These are phyloP conservation scores for Amphipyra berbera DNA, from an alignment of 2,888 invertebrate species.

Conservation along the genomic window DNA sequence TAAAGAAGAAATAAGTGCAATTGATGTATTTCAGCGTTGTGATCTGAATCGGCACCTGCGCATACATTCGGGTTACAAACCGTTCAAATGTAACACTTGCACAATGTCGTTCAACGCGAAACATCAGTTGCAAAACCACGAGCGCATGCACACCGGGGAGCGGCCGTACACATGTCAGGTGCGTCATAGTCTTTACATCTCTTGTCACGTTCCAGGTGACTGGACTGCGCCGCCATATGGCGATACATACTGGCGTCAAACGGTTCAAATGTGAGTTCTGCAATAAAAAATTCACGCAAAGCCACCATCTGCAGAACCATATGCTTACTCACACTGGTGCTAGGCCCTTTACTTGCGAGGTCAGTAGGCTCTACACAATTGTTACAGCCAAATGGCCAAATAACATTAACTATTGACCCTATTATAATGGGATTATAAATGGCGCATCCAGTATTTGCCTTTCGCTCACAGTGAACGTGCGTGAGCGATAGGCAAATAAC, in stretches of 20 bases:
- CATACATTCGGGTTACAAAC: conserved; percentile 88
- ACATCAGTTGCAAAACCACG: conserved; percentile 88
- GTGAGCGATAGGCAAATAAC: no score
- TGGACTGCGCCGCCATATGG: conserved; percentile 76
- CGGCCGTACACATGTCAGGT: conserved; percentile 87
- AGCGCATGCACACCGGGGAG: conserved; percentile 88
- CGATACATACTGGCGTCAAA: conserved; percentile 76
- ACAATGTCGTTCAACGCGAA: conserved; percentile 89
- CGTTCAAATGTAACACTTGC: conserved; percentile 85
- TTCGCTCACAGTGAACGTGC: no score
- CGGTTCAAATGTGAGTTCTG: conserved; percentile 75
- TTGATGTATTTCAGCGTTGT: conserved; percentile 83
- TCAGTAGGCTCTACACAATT: conserved; percentile 65
- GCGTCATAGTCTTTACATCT: conserved; percentile 56
- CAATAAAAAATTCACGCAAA: conserved; percentile 75
- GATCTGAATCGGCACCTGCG: conserved; percentile 87
- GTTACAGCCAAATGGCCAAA: conserved; percentile 23
- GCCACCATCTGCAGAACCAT: conserved; percentile 78
- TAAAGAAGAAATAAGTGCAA: conserved; percentile 56
- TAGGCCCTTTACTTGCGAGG: conserved; percentile 77
- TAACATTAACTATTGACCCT: not conserved
- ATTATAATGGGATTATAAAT: no score
- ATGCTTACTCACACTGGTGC: conserved; percentile 76
- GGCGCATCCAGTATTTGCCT: no score
- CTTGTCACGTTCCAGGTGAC: conserved; percentile 71